phyloP scores from a whole-genome alignment of 2,113 vertebrate species.

The Alethe castanea region DNA sequence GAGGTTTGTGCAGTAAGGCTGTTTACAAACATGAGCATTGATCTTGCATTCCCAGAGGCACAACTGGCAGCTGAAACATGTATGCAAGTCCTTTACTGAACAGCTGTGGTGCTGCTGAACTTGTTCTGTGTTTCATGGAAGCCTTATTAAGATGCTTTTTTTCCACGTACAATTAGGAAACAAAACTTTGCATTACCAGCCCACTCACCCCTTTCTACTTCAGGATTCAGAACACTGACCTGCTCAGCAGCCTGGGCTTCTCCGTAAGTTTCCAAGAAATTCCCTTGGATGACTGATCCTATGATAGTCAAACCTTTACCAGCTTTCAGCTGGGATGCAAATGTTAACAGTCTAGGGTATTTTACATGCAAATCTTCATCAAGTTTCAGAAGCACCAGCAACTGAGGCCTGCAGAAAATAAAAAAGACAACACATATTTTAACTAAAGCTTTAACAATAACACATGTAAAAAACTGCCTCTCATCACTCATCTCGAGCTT shows the following conservation, averaged over 20 bases:
- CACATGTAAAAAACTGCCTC: not conserved
- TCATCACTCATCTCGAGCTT: not conserved
- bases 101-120: not conserved
- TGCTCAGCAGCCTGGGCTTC: slow-evolving; percentile 96
- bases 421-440: not conserved
- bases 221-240: slow-evolving; percentile 64
- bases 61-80: not conserved
- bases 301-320: slow-evolving; percentile 97
- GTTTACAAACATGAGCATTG: not conserved
- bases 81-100: not conserved
- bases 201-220: not conserved
- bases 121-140: not conserved
- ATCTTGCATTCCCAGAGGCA: not conserved
- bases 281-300: slow-evolving; percentile 92
- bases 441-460: not conserved
- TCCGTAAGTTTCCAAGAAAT: slow-evolving; percentile 93
- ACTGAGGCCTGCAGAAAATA: slow-evolving; percentile 82
- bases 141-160: not conserved
- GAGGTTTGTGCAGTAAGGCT: not conserved
- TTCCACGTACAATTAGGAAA: not conserved
- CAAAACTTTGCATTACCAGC: not conserved
- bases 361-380: slow-evolving; percentile 98
- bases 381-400: slow-evolving; percentile 92
- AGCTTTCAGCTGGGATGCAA: slow-evolving; percentile 96
- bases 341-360: slow-evolving; percentile 93